Percentiles rank a stretch among this genome's conserved stretches.
These are phyloP conservation scores for Elegia similella DNA, from an alignment of 2,888 invertebrate genomes.

Conservation along the genomic window DNA sequence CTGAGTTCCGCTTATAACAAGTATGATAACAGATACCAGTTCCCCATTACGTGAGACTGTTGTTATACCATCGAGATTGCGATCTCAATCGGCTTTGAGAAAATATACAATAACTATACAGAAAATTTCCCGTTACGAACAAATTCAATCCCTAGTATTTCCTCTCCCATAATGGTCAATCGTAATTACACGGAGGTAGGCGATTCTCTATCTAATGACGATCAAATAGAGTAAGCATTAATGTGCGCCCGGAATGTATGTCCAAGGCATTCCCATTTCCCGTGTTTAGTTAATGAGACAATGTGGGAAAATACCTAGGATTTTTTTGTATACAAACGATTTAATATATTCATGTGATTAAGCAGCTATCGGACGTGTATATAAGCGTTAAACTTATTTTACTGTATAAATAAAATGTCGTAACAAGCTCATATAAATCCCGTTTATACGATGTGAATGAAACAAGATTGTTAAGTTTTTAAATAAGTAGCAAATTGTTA, in stretches of 20 bases:
- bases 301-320: neutral
- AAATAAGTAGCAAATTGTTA: no score
- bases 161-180: conserved; percentile 47
- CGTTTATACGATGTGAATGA: no score
- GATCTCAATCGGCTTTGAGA: conserved; percentile 46
- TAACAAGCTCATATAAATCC: no score
- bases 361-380: neutral
- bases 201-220: conserved; percentile 42
- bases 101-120: conserved; percentile 47
- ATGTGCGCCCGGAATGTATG: conserved; percentile 18
- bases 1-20: conserved; percentile 44
- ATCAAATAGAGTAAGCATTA: conserved; percentile 34
- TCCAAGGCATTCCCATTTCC: conserved; percentile 9
- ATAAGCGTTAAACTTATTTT: neutral
- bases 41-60: conserved; percentile 56
- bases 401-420: no score
- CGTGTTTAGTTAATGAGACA: neutral
- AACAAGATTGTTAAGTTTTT: no score
- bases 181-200: conserved; percentile 45
- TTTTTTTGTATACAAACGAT: neutral
- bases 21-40: conserved; percentile 42
- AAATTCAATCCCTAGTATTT: conserved; percentile 55
- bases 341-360: neutral
- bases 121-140: conserved; percentile 40
- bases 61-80: conserved; percentile 59